Evolutionary conservation across 2,888 invertebrate genomes (phyloP).

Genomic region (Noctua pronuba): DNA sequence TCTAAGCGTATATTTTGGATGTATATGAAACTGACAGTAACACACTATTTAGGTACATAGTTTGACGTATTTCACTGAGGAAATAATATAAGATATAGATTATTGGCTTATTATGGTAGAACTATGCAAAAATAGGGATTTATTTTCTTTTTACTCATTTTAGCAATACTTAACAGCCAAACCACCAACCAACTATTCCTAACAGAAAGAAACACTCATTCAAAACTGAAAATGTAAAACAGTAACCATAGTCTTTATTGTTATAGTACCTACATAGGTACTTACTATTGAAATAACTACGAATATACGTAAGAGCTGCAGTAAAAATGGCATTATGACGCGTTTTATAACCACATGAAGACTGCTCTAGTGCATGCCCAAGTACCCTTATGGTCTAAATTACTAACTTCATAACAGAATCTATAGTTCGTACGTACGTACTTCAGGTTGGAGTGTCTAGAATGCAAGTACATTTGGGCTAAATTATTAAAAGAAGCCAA

Average conservation of each 20-base stretch:
- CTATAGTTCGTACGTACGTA: constrained; percentile 25
- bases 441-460: constrained; percentile 21
- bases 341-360: constrained; percentile 50
- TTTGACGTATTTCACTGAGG: no score
- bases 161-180: background rate
- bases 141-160: background rate
- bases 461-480: background rate
- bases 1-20: no score
- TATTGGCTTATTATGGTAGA: background rate
- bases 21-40: no score
- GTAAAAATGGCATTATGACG: constrained; percentile 57
- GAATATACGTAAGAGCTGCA: constrained; percentile 38
- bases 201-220: background rate
- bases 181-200: background rate
- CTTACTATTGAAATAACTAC: constrained; percentile 40
- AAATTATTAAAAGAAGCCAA: background rate
- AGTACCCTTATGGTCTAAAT: constrained; percentile 52
- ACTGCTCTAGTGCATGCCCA: constrained; percentile 39
- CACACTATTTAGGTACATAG: no score
- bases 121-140: background rate
- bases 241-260: constrained; percentile 13
- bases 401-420: constrained; percentile 34
- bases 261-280: constrained; percentile 9
- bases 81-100: no score
- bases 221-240: background rate